phyloP scores from a whole-genome alignment of 2,113 vertebrate genomes.

The Cercocebus atys region DNA sequence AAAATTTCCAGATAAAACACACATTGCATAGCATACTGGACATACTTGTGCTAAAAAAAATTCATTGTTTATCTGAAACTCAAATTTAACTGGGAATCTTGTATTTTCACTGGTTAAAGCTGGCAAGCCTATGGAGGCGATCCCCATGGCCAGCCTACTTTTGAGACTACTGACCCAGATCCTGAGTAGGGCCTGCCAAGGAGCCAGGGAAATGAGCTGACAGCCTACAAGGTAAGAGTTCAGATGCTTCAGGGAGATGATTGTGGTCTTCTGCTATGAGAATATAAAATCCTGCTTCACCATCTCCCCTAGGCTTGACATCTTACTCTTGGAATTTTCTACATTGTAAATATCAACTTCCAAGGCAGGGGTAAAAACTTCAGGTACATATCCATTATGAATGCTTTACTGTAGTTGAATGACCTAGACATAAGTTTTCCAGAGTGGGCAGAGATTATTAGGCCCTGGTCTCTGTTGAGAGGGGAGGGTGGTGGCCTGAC shows the following conservation, averaged over 20 bases:
- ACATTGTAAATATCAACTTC: not conserved
- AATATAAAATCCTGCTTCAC: not conserved
- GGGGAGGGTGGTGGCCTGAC: not conserved
- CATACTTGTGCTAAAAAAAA: not conserved
- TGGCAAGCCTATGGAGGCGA: not conserved
- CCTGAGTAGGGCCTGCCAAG: too few relatives aligned
- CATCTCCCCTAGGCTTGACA: not conserved
- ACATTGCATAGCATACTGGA: not conserved
- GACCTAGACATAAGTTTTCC: not conserved
- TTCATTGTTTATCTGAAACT: not conserved
- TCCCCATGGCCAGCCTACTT: not conserved
- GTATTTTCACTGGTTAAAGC: not conserved
- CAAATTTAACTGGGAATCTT: not conserved
- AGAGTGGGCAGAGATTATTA: not conserved
- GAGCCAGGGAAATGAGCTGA: not conserved
- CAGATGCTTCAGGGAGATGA: not conserved
- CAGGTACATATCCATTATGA: not conserved
- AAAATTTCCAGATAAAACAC: constrained; percentile 17
- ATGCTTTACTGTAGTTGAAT: not conserved
- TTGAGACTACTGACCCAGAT: not conserved
- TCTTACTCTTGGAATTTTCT: not conserved
- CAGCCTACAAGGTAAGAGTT: not conserved
- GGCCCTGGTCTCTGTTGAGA: not conserved
- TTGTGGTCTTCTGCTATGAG: not conserved
- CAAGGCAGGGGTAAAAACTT: not conserved